Evolutionary conservation across 2,888 invertebrate genomes (phyloP).

Genomic region (Alitta virens): DNA sequence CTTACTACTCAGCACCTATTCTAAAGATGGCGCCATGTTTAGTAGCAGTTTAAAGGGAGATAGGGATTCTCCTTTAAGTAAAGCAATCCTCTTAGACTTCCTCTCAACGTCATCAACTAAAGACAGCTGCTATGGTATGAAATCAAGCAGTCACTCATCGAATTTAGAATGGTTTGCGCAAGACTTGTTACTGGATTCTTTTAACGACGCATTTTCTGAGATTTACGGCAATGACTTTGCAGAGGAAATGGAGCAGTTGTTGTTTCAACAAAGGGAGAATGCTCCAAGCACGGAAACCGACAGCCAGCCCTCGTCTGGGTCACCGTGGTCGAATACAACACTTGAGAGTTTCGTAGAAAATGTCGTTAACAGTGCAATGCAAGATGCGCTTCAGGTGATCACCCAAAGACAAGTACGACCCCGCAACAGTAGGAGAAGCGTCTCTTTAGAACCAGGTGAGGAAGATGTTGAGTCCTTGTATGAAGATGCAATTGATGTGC

Average conservation of each 20-base stretch:
- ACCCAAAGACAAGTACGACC: background rate
- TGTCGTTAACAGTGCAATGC: conserved; percentile 15
- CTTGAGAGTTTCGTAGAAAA: conserved; percentile 12
- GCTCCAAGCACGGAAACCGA: background rate
- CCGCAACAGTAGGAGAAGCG: background rate
- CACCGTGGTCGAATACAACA: background rate
- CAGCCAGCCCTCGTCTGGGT: background rate
- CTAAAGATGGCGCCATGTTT: background rate
- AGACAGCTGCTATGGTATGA: background rate
- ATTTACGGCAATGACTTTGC: conserved; percentile 17
- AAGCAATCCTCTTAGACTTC: background rate
- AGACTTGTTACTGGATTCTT: conserved; percentile 21
- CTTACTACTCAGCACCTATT: background rate
- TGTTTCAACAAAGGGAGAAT: background rate
- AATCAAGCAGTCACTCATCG: conserved; percentile 1
- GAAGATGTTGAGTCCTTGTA: conserved; percentile 6
- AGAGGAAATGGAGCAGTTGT: background rate
- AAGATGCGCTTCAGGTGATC: conserved; percentile 10
- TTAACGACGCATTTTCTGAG: conserved; percentile 19
- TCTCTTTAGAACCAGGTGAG: background rate
- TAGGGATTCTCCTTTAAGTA: background rate
- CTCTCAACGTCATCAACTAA: background rate
- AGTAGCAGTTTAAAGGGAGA: background rate
- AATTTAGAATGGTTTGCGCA: conserved; percentile 24
- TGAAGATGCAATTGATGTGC: conserved; percentile 13